Evolutionary conservation across 2,113 vertebrate genomes (phyloP).

Genomic region (Rhodinocichla rosea): DNA sequence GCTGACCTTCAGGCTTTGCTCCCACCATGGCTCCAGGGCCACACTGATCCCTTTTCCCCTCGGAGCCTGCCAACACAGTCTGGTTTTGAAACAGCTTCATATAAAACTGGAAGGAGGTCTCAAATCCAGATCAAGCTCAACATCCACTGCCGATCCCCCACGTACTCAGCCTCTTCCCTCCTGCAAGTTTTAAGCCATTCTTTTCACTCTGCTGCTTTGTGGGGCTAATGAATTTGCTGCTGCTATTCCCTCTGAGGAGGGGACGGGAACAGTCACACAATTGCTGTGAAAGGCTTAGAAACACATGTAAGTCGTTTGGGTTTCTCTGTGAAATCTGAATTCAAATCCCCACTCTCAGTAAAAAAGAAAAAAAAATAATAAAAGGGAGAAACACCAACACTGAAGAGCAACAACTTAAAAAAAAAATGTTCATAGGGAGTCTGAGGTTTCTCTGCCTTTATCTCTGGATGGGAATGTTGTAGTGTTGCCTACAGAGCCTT

Average conservation of each 20-base stretch:
- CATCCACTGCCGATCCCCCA: not conserved
- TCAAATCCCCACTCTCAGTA: not conserved
- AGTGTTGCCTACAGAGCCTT: conserved; percentile 57
- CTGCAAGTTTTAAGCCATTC: conserved; percentile 16
- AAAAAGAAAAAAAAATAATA: not conserved
- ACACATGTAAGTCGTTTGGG: conserved; percentile 1
- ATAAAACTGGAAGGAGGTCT: conserved; percentile 37
- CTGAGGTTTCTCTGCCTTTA: conserved; percentile 28
- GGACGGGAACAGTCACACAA: not conserved
- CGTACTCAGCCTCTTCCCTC: not conserved
- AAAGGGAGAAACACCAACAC: conserved; percentile 27
- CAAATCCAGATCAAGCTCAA: conserved; percentile 45
- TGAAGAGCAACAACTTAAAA: conserved; percentile 34
- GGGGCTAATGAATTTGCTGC: conserved; percentile 41
- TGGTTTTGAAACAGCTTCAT: conserved; percentile 14
- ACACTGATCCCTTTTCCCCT: not conserved
- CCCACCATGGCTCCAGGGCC: accelerated
- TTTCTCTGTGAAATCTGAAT: conserved; percentile 51
- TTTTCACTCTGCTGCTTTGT: conserved; percentile 22
- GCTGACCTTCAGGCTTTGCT: not conserved
- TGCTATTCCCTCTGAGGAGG: not conserved
- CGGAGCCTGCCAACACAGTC: not conserved
- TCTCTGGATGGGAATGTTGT: not conserved
- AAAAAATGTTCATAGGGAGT: conserved; percentile 9
- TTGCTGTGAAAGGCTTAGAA: conserved; percentile 36